A percentile compares a stretch with the other conserved stretches of the same genome.
phyloP scores from a whole-genome alignment of 2,888 invertebrate genomes.

The Linyphia triangularis region DNA sequence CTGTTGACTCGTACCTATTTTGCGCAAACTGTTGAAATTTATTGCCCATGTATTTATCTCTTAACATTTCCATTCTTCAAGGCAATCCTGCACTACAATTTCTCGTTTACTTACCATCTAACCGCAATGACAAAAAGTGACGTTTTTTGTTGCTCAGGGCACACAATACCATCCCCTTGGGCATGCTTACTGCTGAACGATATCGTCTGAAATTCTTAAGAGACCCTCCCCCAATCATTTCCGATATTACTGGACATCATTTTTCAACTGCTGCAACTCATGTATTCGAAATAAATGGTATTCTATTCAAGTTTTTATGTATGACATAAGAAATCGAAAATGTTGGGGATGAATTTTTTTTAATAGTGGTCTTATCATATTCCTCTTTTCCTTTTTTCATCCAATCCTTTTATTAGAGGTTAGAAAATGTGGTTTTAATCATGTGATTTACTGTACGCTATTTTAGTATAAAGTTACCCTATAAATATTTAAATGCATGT shows the following conservation, averaged over 20 bases:
- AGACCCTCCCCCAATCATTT: conserved; percentile 9
- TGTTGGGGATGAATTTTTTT: background rate
- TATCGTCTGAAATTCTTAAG: conserved; percentile 30
- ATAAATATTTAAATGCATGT: no score
- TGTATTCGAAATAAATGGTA: conserved; percentile 3
- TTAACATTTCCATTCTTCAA: conserved; percentile 25
- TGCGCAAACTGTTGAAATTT: background rate
- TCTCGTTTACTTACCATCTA: conserved; percentile 31
- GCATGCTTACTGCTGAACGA: conserved; percentile 14
- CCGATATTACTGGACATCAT: conserved; percentile 10
- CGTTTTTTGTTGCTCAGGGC: conserved; percentile 25
- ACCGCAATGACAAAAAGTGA: conserved; percentile 23
- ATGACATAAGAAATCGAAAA: conserved; percentile 2
- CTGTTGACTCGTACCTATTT: background rate
- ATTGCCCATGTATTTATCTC: conserved; percentile 8
- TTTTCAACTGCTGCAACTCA: background rate
- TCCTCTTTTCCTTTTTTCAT: background rate
- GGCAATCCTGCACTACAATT: conserved; percentile 22
- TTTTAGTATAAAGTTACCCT: background rate
- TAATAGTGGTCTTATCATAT: background rate
- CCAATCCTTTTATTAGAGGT: background rate
- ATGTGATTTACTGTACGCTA: background rate
- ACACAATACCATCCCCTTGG: conserved; percentile 4
- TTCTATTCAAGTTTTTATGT: background rate
- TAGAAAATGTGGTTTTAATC: background rate